These are phyloP conservation scores for Perodicticus potto DNA, from an alignment of 2,797 vertebrate species.

Conservation along the genomic window DNA sequence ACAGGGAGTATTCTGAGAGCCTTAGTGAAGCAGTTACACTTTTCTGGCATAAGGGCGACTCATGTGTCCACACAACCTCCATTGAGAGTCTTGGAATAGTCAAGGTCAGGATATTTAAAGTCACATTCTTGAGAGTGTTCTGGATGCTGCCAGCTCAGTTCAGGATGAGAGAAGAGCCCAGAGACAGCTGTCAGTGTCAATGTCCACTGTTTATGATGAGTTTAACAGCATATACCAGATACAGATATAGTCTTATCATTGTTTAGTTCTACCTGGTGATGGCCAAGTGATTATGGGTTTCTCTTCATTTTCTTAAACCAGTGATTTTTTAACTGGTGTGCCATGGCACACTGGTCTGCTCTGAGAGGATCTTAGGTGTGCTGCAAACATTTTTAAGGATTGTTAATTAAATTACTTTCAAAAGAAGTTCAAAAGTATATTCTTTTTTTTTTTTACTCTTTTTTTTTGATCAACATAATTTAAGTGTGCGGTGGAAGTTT, in stretches of 20 bases:
- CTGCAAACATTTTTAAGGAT: no score
- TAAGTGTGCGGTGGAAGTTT: no score
- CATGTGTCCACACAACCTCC: constrained; percentile 36
- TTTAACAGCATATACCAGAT: neutral
- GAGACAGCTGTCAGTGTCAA: constrained; percentile 13
- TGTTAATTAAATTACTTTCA: no score
- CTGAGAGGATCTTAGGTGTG: no score
- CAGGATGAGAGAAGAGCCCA: neutral
- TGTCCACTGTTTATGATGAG: neutral
- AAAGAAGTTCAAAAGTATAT: no score
- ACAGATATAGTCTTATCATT: neutral
- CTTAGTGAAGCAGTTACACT: constrained; percentile 2
- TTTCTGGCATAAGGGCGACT: constrained; percentile 64
- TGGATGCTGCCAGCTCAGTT: constrained; percentile 48
- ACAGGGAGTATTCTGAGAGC: constrained; percentile 38
- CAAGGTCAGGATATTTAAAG: constrained; percentile 80
- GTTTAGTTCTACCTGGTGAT: neutral
- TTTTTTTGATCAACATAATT: no score
- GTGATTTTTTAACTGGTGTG: no score
- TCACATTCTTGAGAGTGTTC: constrained; percentile 67
- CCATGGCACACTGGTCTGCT: no score
- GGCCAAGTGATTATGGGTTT: neutral
- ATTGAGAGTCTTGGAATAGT: constrained; percentile 49
- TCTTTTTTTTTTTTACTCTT: no score
- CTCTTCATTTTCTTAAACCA: neutral